phyloP scores from a whole-genome alignment of 1,140 invertebrate species.

The Drosophila auraria region DNA sequence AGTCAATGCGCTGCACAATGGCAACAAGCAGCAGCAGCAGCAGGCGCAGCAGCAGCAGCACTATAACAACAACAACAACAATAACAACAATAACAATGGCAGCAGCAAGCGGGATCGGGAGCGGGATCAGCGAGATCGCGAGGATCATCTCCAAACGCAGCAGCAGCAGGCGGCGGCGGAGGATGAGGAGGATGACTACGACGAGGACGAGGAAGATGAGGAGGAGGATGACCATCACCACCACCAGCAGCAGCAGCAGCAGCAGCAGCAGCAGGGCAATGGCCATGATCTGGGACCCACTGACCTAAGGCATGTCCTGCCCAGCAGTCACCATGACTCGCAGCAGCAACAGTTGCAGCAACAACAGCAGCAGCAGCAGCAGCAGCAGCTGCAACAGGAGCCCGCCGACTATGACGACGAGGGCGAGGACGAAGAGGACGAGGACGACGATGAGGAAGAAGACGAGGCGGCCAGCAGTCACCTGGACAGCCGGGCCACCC shows the following conservation, averaged over 20 bases:
- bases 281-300: conserved; percentile 39
- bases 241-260: conserved; percentile 22
- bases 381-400: conserved; percentile 33
- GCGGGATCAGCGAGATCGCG: conserved; percentile 8
- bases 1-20: conserved; percentile 67
- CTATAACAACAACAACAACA: conserved; percentile 43
- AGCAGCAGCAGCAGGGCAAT: conserved; percentile 45
- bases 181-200: conserved; percentile 62
- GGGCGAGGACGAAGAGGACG: conserved; percentile 60
- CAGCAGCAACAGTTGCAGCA: conserved; percentile 29
- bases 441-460: conserved; percentile 55
- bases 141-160: conserved; percentile 33
- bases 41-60: conserved; percentile 37
- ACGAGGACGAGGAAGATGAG: conserved; percentile 62
- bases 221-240: conserved; percentile 49
- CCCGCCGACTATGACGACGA: conserved; percentile 58
- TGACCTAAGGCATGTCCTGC: conserved; percentile 58
- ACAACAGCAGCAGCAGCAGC: conserved; percentile 10
- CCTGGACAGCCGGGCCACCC: conserved; percentile 45
- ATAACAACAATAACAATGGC: conserved; percentile 25
- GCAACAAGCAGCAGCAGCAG: conserved; percentile 64
- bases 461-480: conserved; percentile 60
- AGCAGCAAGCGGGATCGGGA: conserved; percentile 21
- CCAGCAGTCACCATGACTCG: conserved; percentile 27
- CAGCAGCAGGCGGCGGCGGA: conserved; percentile 34